Percentiles rank a stretch among this genome's conserved stretches.
These are phyloP conservation scores for Papilio demoleus DNA, from an alignment of 2,888 invertebrate species.

Conservation along the genomic window DNA sequence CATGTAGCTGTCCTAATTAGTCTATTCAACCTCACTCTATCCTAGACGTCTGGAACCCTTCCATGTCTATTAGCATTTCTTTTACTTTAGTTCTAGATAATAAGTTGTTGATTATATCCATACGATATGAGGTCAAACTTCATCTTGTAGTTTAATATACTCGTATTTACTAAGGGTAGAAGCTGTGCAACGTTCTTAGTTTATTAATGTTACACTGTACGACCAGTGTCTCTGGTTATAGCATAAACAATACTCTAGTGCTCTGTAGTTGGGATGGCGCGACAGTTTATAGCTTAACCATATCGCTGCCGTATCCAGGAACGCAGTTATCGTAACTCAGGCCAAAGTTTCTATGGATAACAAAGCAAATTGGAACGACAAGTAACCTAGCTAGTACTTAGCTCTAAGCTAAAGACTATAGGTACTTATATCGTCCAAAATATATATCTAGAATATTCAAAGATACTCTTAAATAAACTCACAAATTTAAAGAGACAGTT, in stretches of 20 bases:
- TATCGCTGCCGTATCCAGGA: slow-evolving; percentile 24
- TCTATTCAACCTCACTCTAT: too few species aligned
- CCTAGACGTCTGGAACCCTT: too few species aligned
- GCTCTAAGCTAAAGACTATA: too few species aligned
- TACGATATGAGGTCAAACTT: background rate
- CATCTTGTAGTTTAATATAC: background rate
- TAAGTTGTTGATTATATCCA: background rate
- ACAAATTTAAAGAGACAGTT: too few species aligned
- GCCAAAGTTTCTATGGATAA: slow-evolving; percentile 13
- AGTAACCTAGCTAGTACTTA: slow-evolving; percentile 12
- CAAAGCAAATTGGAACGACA: slow-evolving; percentile 17
- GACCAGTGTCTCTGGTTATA: slow-evolving; percentile 3
- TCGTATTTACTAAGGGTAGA: too few species aligned
- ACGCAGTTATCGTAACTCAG: slow-evolving; percentile 32
- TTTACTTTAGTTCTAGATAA: too few species aligned
- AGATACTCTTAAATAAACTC: too few species aligned
- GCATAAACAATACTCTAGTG: slow-evolving; percentile 2
- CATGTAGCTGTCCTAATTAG: too few species aligned
- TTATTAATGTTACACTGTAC: background rate
- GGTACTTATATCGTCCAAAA: too few species aligned
- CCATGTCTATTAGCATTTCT: too few species aligned
- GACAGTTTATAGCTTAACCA: slow-evolving; percentile 33
- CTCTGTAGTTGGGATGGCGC: slow-evolving; percentile 18
- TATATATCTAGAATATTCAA: background rate
- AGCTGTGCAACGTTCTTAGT: background rate